Evolutionary conservation across 2,888 invertebrate genomes (phyloP), one percentile per base, ranked within the genome.

Genomic region (Rotaria sp.): DNA sequence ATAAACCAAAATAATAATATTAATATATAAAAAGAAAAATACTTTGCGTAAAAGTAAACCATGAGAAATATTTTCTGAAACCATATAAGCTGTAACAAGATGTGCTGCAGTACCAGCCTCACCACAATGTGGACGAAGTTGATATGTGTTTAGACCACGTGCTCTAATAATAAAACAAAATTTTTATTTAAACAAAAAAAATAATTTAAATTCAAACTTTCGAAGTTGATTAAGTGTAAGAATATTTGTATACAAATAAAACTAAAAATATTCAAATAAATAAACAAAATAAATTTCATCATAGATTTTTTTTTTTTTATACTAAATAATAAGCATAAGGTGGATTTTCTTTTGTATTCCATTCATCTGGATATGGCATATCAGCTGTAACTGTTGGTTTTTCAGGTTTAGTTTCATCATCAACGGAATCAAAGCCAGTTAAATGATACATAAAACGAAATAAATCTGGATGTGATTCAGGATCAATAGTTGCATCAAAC

Each of bases 351-450:
- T 94, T 93, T 85, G 95, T 94, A 52, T 93, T 94, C 97, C 98
- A 99, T 86, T 94, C 92, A 87, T 93, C 94, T 0, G 99, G 99
- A 21, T 94, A 87, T 1, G 90, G 90, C 11, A 89, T 89, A 85
- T 90, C 95, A 94, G 88, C 94, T 93, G 92, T 96, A 95, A 92
- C 97, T 93, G 90, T 95, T 91, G 88, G 96, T 93, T 96, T 95
- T 92, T 99, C 99, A 0, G 97, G 96, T 92, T 99, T 99, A 85
- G 96, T 96, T 92, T 99, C 99, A 91, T 99, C 99, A 91, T 99
- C 99, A 84, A 99, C 99, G 30, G 97, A 97, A 93, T 99, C 99
- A 91, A 99, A 96, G 1, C 97, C 99, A 87, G 97, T 94, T 84
- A 99, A 95, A 90, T 94, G 93, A 90, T 93, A 93, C 7, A 94